Evolutionary conservation across 1,140 invertebrate species (phyloP).

Genomic region (Pectinophora gossypiella): DNA sequence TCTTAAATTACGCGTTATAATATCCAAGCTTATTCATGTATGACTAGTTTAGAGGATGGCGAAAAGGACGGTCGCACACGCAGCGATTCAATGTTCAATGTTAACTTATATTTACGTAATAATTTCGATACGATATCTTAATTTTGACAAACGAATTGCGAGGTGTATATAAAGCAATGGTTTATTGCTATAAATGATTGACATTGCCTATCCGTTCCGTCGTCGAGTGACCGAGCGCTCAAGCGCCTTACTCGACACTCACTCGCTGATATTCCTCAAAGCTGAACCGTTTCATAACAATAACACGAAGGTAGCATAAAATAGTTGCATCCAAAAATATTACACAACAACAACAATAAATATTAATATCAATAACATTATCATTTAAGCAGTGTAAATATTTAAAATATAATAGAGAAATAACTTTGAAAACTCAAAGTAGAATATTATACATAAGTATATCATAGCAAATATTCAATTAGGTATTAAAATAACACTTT

Average conservation of each 20-base stretch:
- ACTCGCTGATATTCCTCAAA: background rate
- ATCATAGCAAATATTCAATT: slow-evolving; percentile 65
- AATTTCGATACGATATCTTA: slow-evolving; percentile 58
- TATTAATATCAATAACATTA: slow-evolving; percentile 63
- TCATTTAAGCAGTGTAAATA: slow-evolving; percentile 71
- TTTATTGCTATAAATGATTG: slow-evolving; percentile 24
- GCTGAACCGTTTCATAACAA: slow-evolving; percentile 48
- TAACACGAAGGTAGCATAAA: slow-evolving; percentile 63
- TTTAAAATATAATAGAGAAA: slow-evolving; percentile 68
- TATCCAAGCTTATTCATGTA: slow-evolving; percentile 59
- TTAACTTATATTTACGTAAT: slow-evolving; percentile 60
- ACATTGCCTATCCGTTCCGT: no score
- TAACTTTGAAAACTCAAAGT: slow-evolving; percentile 59
- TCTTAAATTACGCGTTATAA: slow-evolving; percentile 36
- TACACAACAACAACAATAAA: slow-evolving; percentile 68
- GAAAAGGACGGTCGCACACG: slow-evolving; percentile 69
- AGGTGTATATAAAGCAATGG: slow-evolving; percentile 51
- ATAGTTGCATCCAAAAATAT: slow-evolving; percentile 71
- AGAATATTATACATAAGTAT: slow-evolving; percentile 50
- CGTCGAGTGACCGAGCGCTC: no score
- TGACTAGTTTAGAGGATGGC: slow-evolving; percentile 75
- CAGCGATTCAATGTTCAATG: slow-evolving; percentile 58
- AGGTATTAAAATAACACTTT: slow-evolving; percentile 67
- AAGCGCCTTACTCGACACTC: no score
- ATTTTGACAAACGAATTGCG: slow-evolving; percentile 64